A percentile compares a stretch with the other conserved stretches of the same genome.
Evolutionary conservation across 2,113 vertebrate genomes (phyloP).

Genomic region (Otolemur garnettii): DNA sequence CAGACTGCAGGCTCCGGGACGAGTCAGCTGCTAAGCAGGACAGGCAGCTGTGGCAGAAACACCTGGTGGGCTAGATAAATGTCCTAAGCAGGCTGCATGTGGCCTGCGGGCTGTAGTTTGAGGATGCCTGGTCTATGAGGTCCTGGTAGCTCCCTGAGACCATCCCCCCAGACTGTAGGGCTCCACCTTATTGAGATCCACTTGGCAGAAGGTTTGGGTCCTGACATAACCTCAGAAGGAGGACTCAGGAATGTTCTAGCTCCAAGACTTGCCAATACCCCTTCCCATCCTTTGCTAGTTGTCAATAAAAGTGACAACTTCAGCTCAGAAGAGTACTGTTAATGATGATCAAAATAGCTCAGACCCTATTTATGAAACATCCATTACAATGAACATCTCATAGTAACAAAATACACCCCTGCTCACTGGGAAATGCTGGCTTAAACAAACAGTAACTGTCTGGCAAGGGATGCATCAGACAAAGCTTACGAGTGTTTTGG

Average conservation of each 20-base stretch:
- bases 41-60: no score
- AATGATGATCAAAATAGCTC: neutral
- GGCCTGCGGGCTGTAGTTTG: no score
- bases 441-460: constrained; percentile 34
- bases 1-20: no score
- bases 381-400: constrained; percentile 38
- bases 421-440: constrained; percentile 55
- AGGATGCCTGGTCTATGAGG: no score
- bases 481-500: constrained; percentile 11
- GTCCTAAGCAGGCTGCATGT: no score
- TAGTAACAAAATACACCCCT: neutral
- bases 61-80: no score
- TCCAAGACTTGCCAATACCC: neutral
- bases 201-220: neutral
- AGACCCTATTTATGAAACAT: constrained; percentile 45
- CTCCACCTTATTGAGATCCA: neutral
- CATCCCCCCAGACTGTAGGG: neutral
- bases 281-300: neutral
- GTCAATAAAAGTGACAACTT: neutral
- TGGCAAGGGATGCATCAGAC: neutral
- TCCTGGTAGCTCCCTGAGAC: neutral
- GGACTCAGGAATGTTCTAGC: neutral
- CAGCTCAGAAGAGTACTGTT: constrained; percentile 1
- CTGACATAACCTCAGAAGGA: neutral
- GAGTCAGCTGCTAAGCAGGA: no score